Conservation (phyloP, 2,113 vertebrate genomes). For the Silurus glanis region DNA sequence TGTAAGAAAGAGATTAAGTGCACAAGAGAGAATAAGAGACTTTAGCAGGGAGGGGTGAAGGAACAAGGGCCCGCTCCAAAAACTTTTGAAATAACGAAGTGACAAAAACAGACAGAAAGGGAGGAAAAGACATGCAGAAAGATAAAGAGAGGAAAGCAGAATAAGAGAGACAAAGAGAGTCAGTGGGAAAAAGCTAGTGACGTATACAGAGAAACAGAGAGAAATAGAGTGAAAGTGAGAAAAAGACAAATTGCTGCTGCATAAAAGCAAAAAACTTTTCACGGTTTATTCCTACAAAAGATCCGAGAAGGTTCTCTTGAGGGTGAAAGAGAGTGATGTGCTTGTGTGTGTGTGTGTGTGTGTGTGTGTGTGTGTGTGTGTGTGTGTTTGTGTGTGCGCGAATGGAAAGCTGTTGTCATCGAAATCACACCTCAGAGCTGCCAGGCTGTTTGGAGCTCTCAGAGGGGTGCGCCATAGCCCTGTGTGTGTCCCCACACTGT, state of each 20-base stretch:
- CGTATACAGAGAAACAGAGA: too few species aligned
- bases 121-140: too few species aligned
- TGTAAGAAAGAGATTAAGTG: too few species aligned
- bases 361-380: conserved; percentile 6
- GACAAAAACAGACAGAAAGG: too few species aligned
- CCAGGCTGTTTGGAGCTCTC: conserved; percentile 56
- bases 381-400: conserved; percentile 45
- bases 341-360: background rate
- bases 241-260: background rate
- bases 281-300: background rate
- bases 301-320: conserved; percentile 52
- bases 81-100: too few species aligned
- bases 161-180: too few species aligned
- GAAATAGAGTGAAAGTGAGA: too few species aligned
- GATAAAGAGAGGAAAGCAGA: too few species aligned
- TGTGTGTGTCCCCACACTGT: conserved; percentile 27
- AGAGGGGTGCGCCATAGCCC: conserved; percentile 50
- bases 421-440: conserved; percentile 66
- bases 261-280: background rate
- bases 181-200: too few species aligned
- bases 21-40: too few species aligned
- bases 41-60: too few species aligned
- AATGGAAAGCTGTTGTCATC: conserved; percentile 66
- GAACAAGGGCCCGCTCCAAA: too few species aligned
- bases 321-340: conserved; percentile 50